Evolutionary conservation across 2,113 vertebrate genomes (phyloP).

Genomic region (Chascanopsetta lugubris): DNA sequence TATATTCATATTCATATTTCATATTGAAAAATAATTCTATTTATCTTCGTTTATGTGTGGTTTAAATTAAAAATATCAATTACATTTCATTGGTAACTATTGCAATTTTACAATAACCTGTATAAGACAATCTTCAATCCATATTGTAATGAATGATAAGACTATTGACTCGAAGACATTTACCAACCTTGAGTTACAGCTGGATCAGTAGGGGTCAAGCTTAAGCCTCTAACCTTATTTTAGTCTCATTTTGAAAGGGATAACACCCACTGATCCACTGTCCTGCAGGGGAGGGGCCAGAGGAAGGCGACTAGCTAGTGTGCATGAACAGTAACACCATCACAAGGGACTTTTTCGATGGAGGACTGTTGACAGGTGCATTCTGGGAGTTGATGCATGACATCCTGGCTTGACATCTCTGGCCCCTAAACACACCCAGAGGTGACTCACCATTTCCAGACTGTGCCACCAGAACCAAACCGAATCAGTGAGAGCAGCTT

Average conservation of each 20-base stretch:
- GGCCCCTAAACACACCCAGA: neutral
- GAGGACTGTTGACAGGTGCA: conserved; percentile 1
- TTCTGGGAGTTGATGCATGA: conserved; percentile 5
- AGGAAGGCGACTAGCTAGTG: neutral
- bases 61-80: no score
- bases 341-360: conserved; percentile 1
- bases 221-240: conserved; percentile 57
- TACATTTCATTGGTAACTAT: no score
- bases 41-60: no score
- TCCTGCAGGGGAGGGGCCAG: neutral
- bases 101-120: no score
- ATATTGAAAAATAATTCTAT: no score
- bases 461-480: neutral
- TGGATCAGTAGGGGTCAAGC: conserved; percentile 41
- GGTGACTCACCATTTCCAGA: neutral
- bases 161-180: neutral
- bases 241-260: conserved; percentile 50
- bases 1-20: no score
- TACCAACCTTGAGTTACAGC: conserved; percentile 36
- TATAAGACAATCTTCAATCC: no score
- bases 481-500: neutral
- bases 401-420: conserved; percentile 2
- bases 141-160: neutral
- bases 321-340: neutral
- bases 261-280: conserved; percentile 56